These are phyloP conservation scores for Vireo altiloquus DNA, from an alignment of 2,113 vertebrate species.

Conservation along the genomic window DNA sequence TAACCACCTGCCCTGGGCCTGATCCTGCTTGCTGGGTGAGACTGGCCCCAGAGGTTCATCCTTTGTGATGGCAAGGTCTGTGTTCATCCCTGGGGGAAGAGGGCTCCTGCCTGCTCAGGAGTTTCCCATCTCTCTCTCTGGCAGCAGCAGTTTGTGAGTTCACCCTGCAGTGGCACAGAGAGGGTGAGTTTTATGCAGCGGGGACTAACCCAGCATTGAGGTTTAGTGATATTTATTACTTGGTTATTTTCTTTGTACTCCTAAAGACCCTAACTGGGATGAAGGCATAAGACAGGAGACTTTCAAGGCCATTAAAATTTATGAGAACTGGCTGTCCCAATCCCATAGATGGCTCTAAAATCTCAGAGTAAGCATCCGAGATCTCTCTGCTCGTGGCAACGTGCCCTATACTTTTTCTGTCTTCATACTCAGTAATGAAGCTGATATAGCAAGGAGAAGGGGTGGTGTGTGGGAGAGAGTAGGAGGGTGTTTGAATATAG, in stretches of 20 bases:
- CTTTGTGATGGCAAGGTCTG: not conserved
- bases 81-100: not conserved
- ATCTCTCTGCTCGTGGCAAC: slow-evolving; percentile 36
- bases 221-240: not conserved
- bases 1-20: not conserved
- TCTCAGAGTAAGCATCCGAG: slow-evolving; percentile 27
- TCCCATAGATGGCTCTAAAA: slow-evolving; percentile 58
- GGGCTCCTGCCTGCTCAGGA: not conserved
- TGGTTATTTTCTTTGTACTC: not conserved
- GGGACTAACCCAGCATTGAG: not conserved
- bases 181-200: not conserved
- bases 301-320: not conserved
- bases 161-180: not conserved
- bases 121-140: not conserved
- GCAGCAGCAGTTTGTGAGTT: not conserved
- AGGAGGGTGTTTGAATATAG: slow-evolving; percentile 65
- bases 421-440: slow-evolving; percentile 28
- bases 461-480: slow-evolving; percentile 55
- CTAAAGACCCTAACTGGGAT: not conserved
- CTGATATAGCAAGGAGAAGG: slow-evolving; percentile 56
- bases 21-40: not conserved
- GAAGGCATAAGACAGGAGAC: not conserved
- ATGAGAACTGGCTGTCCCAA: not conserved
- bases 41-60: not conserved
- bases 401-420: slow-evolving; percentile 49